Evolutionary conservation across 2,888 invertebrate species (phyloP).

Genomic region (Drosophila siamana): DNA sequence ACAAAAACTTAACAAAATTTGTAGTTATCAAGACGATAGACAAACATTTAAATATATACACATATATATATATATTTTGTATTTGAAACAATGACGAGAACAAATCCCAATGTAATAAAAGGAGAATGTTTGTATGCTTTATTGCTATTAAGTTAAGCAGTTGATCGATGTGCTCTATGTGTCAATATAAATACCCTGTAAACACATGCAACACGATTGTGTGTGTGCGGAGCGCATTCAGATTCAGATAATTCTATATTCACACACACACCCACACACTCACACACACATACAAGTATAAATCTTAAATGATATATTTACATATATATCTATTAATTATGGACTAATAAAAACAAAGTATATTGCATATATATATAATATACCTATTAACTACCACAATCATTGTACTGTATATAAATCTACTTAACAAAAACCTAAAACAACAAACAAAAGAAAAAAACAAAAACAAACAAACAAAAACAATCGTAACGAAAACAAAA

Average conservation of each 20-base stretch:
- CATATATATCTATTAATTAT: conserved; percentile 52
- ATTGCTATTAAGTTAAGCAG: conserved; percentile 14
- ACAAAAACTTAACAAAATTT: not conserved
- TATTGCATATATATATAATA: conserved; percentile 52
- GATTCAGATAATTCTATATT: conserved; percentile 30
- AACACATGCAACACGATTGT: not conserved
- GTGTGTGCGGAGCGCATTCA: conserved; percentile 17
- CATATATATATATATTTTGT: conserved; percentile 1
- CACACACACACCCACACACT: conserved; percentile 14
- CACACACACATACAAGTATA: conserved; percentile 24
- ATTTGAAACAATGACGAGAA: conserved; percentile 8
- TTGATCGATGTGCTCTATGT: conserved; percentile 13
- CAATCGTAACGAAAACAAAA: not conserved
- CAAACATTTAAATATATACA: not conserved
- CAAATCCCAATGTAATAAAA: conserved; percentile 14
- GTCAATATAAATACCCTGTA: conserved; percentile 21
- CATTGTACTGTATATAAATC: conserved; percentile 43
- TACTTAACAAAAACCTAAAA: conserved; percentile 29
- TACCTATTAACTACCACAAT: conserved; percentile 35
- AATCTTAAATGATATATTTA: conserved; percentile 29
- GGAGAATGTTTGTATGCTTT: conserved; percentile 26
- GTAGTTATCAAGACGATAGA: not conserved
- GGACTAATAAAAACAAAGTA: conserved; percentile 64
- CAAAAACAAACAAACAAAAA: conserved; percentile 4
- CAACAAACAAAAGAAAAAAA: conserved; percentile 20